Conservation (phyloP, 2,888 invertebrate species). For the Caenorhabditis drosophilae region DNA sequence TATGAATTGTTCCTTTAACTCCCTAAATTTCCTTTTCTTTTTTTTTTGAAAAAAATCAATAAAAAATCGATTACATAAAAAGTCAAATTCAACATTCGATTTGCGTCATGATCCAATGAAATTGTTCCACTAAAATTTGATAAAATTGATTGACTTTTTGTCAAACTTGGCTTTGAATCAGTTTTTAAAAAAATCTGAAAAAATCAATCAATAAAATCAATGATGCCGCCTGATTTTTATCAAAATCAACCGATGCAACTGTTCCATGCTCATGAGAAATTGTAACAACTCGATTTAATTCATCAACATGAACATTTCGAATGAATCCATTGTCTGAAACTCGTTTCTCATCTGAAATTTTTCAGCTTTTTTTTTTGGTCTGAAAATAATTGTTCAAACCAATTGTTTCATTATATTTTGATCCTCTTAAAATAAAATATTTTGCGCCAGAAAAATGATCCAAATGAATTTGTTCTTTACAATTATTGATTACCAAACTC, state of each 20-base stretch:
- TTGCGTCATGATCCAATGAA: slow-evolving; percentile 34
- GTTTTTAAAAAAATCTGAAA: slow-evolving; percentile 35
- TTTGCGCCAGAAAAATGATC: slow-evolving; percentile 39
- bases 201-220: too few relatives aligned
- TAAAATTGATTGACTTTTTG: slow-evolving; percentile 32
- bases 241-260: slow-evolving; percentile 29
- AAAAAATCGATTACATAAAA: slow-evolving; percentile 21
- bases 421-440: slow-evolving; percentile 30
- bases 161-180: slow-evolving; percentile 33
- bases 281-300: slow-evolving; percentile 23
- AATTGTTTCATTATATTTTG: slow-evolving; percentile 29
- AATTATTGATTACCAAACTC: slow-evolving; percentile 38
- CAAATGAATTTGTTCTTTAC: slow-evolving; percentile 35
- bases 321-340: slow-evolving; percentile 28
- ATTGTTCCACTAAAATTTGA: slow-evolving; percentile 36
- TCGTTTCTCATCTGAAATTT: slow-evolving; percentile 20
- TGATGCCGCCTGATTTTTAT: too few relatives aligned
- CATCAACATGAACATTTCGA: slow-evolving; percentile 31
- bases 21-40: slow-evolving; percentile 17
- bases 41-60: neutral
- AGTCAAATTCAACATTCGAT: slow-evolving; percentile 37
- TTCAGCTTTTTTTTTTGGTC: neutral
- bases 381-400: slow-evolving; percentile 4
- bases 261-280: slow-evolving; percentile 38
- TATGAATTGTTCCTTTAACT: slow-evolving; percentile 38